Evolutionary conservation across 1,140 invertebrate genomes (phyloP), one percentile per base, ranked within the genome.

Genomic region (Triops longicaudatus): DNA sequence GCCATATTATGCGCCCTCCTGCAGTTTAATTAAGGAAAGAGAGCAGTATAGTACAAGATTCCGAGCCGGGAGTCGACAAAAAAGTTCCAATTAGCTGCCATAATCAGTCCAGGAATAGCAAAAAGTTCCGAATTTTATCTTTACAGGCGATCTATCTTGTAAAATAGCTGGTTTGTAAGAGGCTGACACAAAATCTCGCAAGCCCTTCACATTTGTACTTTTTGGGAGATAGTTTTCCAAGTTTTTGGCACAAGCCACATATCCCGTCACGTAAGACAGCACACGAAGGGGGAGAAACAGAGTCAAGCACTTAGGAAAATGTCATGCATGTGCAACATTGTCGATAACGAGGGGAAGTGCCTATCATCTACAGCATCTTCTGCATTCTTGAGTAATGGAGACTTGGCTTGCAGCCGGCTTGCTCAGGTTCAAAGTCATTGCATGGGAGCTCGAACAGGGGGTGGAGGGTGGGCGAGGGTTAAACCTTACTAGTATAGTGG

Each of bases 281-380:
- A 63, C 17, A 63, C 17, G 14, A 14, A 63, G 50, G 50, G 50
- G 50, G 17, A 14, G 1, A 5, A 22, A 14, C n/a, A 22, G n/a
- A 63, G 50, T 22, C 22, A 63, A 63, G 50, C 50, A 63, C 50
- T 63, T 63, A n/a, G 50, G 50, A 63, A 63, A 63, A 63, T 63
- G 50, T 63, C 50, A 63, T 63, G 50, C 50, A 63, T 63, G 50
- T 63, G 50, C 50, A 63, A 63, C 50, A 63, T 63, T 63, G 50
- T 17, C 50, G 50, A 63, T 63, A 63, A 63, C 50, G 50, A 63
- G 50, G 50, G 50, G 50, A 63, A 63, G 50, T 63, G 50, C 50
- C 50, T 63, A 63, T 63, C 50, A 63, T 63, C 50, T 63, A 63
- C 50, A 63, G 50, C 50, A 63, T 63, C 50, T 63, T 63, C 22